Evolutionary conservation across 2,797 vertebrate genomes (phyloP).

Genomic region (Sparus aurata): DNA sequence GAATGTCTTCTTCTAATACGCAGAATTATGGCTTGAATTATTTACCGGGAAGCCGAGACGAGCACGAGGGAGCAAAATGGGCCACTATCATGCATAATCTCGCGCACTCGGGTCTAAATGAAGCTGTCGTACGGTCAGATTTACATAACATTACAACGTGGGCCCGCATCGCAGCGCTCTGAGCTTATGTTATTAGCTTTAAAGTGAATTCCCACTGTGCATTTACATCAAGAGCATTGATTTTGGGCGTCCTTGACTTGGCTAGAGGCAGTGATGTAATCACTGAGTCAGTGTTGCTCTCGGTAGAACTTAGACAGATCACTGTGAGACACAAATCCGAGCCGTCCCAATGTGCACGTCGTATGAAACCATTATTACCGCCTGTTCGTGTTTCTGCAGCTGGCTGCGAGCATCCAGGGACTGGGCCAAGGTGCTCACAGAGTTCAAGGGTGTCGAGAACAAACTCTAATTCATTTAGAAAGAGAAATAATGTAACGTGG

Average conservation of each 20-base stretch:
- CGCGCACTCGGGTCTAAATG: constrained; percentile 73
- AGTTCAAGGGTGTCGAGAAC: constrained; percentile 31
- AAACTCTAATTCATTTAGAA: background rate
- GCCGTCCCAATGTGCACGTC: constrained; percentile 31
- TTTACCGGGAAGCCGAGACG: constrained; percentile 76
- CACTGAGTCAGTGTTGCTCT: constrained; percentile 77
- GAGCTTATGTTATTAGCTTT: constrained; percentile 84
- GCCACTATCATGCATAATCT: constrained; percentile 81
- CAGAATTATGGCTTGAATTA: constrained; percentile 80
- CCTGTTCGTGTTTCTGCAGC: constrained; percentile 31
- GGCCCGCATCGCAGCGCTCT: constrained; percentile 72
- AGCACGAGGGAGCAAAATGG: constrained; percentile 70
- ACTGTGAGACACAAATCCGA: constrained; percentile 57
- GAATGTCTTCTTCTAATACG: constrained; percentile 80
- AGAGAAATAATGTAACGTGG: background rate
- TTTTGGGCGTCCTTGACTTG: constrained; percentile 79
- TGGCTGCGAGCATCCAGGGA: constrained; percentile 35
- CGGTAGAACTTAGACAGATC: constrained; percentile 47
- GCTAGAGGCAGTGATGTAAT: constrained; percentile 81
- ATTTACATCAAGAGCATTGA: constrained; percentile 80
- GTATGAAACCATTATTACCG: constrained; percentile 48
- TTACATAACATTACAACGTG: constrained; percentile 86
- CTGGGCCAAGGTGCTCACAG: constrained; percentile 36
- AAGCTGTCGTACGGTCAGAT: constrained; percentile 84
- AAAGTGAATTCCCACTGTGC: constrained; percentile 80